These are phyloP conservation scores for Cantharis nigra DNA, from an alignment of 2,888 invertebrate species.

Conservation along the genomic window DNA sequence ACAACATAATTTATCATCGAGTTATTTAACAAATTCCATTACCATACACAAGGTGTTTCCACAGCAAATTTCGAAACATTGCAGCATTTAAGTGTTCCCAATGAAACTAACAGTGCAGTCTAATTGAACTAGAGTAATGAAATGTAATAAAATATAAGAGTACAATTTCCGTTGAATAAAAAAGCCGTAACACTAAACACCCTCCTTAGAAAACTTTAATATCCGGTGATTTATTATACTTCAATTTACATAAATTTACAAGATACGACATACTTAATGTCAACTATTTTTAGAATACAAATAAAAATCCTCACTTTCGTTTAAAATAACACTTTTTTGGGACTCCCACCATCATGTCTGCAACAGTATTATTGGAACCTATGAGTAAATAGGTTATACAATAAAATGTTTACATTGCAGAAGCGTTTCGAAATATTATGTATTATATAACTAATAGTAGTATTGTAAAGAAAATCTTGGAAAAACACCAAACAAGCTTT, in stretches of 20 bases:
- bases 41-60: background rate
- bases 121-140: background rate
- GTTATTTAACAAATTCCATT: background rate
- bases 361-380: background rate
- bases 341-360: background rate
- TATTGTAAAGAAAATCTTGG: background rate
- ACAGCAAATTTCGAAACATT: background rate
- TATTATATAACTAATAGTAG: background rate
- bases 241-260: background rate
- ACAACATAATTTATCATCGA: background rate
- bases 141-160: background rate
- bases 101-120: background rate
- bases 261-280: constrained; percentile 2
- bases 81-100: background rate
- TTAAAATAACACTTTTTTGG: background rate
- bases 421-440: background rate
- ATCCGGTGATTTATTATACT: constrained; percentile 7
- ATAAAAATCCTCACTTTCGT: background rate
- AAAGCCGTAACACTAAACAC: background rate
- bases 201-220: constrained; percentile 8
- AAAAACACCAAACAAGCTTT: constrained; percentile 7
- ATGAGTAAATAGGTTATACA: background rate
- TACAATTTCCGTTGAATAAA: background rate
- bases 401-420: background rate
- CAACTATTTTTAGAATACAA: background rate